These are phyloP conservation scores for Clarias pachynema DNA, from an alignment of 2,797 vertebrate genomes.

Conservation along the genomic window DNA sequence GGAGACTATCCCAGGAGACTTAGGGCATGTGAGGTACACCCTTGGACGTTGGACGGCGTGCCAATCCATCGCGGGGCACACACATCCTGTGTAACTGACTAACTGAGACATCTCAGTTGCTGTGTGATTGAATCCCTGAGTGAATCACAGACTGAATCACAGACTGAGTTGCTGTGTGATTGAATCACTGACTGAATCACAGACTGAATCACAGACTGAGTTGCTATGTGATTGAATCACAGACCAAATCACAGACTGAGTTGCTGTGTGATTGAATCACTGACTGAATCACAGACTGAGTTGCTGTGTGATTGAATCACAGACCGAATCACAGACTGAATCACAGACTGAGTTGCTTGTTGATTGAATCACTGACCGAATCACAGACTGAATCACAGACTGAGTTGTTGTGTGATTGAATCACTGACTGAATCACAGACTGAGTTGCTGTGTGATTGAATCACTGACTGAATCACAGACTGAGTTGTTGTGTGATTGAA, in stretches of 20 bases:
- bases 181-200: neutral
- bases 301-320: too few relatives aligned
- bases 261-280: too few relatives aligned
- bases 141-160: too few relatives aligned
- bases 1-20: too few relatives aligned
- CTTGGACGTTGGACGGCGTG: too few relatives aligned
- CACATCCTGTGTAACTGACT: neutral
- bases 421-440: neutral
- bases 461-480: neutral
- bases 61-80: too few relatives aligned
- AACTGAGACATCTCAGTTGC: neutral
- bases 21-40: too few relatives aligned
- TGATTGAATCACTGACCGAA: neutral
- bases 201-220: neutral
- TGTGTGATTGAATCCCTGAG: neutral
- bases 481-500: neutral
- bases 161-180: neutral
- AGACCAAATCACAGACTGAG: neutral
- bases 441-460: neutral
- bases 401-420: neutral
- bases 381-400: too few relatives aligned
- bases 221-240: neutral
- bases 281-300: too few relatives aligned
- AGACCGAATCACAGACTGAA: neutral
- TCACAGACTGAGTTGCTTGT: neutral